Evolutionary conservation across 2,797 vertebrate species (phyloP), one percentile per base, ranked within the genome.

Genomic region (Notolepis coatsorum): DNA sequence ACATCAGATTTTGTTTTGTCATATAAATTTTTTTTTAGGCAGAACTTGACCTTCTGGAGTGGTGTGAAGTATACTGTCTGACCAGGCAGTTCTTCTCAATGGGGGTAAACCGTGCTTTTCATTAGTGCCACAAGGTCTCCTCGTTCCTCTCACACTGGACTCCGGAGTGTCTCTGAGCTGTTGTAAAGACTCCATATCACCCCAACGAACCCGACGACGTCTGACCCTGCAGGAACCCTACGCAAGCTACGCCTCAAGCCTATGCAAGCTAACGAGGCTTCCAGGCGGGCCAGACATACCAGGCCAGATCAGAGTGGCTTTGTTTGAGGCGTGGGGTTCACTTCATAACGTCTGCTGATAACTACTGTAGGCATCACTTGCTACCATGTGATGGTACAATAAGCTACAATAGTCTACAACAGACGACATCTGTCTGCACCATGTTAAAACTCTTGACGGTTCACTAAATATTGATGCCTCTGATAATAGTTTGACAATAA

Each of bases 61-160:
- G 41, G 61, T 76, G 54, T 52, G 60, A 52, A 71, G 62, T 81
- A 39, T 80, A n/a, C n/a, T 42, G 70, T 87, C 80, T 79, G 76
- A 74, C 70, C 65, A 50, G 63, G 60, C 61, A 59, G 62, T 63
- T 65, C 71, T 75, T 72, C 56, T 65, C 67, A 68, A 76, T 76
- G 75, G 82, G 75, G 79, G 62, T 61, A 65, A 43, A 25, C 23
- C 43, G 23, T 41, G 37, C 10, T 55, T 37, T 17, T 39, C 39
- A 15, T 35, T 6, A 20, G 42, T 47, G 55, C 55, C 42, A 35
- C 24, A 25, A 46, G 4, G 55, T 37, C 33, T 53, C 31, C 37
- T 35, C 13, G 54, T 74, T 69, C 57, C 80, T 83, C 75, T 80
- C 67, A 89, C 85, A 89, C 87, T 88, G 89, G 87, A 88, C 79